phyloP scores from a whole-genome alignment of 2,113 vertebrate species.

The Prionailurus viverrinus region DNA sequence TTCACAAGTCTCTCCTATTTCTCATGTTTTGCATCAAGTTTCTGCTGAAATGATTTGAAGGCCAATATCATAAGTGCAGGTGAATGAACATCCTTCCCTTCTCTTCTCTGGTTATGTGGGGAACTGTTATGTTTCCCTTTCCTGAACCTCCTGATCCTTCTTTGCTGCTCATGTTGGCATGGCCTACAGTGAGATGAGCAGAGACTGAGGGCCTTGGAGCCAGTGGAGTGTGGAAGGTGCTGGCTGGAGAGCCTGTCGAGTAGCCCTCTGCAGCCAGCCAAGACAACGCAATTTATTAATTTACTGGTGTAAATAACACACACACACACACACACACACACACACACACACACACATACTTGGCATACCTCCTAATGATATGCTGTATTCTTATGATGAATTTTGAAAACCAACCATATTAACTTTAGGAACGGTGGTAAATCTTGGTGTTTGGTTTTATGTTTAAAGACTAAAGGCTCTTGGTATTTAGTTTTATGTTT shows the following conservation, averaged over 20 bases:
- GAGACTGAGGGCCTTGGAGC: not conserved
- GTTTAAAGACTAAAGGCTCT: not conserved
- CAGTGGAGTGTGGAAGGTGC: fast-evolving
- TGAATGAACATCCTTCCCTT: constrained; percentile 87
- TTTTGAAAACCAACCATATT: not conserved
- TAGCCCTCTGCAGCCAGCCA: fast-evolving
- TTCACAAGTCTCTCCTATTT: constrained; percentile 97
- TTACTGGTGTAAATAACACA: not conserved
- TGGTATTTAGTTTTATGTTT: not conserved
- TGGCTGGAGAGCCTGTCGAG: fast-evolving
- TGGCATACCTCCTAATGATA: not conserved
- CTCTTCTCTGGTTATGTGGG: constrained; percentile 87
- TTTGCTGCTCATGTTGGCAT: constrained; percentile 79
- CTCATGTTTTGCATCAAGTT: constrained; percentile 96
- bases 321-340: not conserved
- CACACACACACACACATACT: not conserved
- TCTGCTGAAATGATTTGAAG: constrained; percentile 96
- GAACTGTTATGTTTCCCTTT: constrained; percentile 91
- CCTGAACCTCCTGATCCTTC: constrained; percentile 89
- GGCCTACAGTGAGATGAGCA: not conserved
- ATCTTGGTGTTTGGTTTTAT: not conserved
- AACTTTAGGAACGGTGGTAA: not conserved
- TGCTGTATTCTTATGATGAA: not conserved
- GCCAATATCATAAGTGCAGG: constrained; percentile 90
- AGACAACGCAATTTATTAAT: not conserved